A percentile compares a stretch with the other conserved stretches of the same genome.
Evolutionary conservation across 2,888 invertebrate species (phyloP).

Genomic region (Neelides folsomi): DNA sequence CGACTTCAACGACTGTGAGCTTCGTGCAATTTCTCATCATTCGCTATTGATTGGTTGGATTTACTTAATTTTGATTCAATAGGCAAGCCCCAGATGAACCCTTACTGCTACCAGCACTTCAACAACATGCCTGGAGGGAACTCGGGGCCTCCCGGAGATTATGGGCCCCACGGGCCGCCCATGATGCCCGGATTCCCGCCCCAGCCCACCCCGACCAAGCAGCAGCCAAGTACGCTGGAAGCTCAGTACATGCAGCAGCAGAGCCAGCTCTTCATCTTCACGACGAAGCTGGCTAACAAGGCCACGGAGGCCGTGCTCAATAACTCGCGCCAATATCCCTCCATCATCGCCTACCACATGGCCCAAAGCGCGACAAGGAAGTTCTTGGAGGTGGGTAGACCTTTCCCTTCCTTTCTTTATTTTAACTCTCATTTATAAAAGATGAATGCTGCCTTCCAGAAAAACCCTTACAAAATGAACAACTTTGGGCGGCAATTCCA

Average conservation of each 20-base stretch:
- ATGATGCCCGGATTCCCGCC: slow-evolving; percentile 20
- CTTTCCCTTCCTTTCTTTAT: slow-evolving; percentile 5
- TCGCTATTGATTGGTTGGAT: neutral
- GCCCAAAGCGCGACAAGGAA: slow-evolving; percentile 90
- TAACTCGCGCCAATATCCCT: slow-evolving; percentile 60
- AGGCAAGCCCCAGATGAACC: slow-evolving; percentile 33
- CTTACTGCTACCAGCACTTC: slow-evolving; percentile 31
- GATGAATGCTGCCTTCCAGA: slow-evolving; percentile 46
- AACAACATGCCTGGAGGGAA: slow-evolving; percentile 32
- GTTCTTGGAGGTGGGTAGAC: slow-evolving; percentile 61
- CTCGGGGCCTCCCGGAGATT: slow-evolving; percentile 26
- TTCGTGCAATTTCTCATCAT: no score
- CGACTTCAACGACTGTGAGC: slow-evolving; percentile 33
- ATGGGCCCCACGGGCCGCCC: slow-evolving; percentile 15
- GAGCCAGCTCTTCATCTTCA: slow-evolving; percentile 95
- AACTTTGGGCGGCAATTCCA: slow-evolving; percentile 46
- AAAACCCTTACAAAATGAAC: slow-evolving; percentile 77
- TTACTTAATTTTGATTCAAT: slow-evolving; percentile 1
- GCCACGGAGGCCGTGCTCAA: slow-evolving; percentile 84
- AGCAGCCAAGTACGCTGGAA: slow-evolving; percentile 58
- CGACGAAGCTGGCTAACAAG: slow-evolving; percentile 82
- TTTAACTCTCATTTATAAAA: slow-evolving; percentile 1
- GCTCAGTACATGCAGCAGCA: slow-evolving; percentile 87
- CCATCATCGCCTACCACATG: slow-evolving; percentile 88
- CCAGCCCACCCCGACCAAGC: slow-evolving; percentile 41